Evolutionary conservation across 2,888 invertebrate genomes (phyloP), one percentile per base, ranked within the genome.

Genomic region (Notodonta ziczac): DNA sequence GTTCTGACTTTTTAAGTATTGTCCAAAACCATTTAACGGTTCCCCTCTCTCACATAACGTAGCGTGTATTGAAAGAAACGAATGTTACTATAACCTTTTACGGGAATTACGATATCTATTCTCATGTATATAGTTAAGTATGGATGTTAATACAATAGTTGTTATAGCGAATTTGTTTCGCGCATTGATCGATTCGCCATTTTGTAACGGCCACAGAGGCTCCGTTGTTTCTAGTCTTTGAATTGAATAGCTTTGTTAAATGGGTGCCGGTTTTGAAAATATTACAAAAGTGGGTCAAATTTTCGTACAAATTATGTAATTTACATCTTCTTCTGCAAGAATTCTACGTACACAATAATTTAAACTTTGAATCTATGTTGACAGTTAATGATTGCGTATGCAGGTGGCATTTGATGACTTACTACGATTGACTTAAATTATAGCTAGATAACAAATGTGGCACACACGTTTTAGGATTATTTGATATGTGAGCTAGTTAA

Each of bases 81-180:
- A 35, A 51, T 58, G 51, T 48, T 50, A 59, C 57, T 57, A 39
- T 48, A 59, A 54, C 59, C 62, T 59, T 59, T 59, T 46, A 59
- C 59, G 57, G 59, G 13, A 12, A 62, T 62, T 62, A 59, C 9
- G 57, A 35, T 32, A 14, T 50, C 32, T 10, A 52, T 52, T 52
- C 32, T 32, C 24, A 52, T 56, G 51, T 12, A 62, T 61, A 63
- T 63, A 55, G 56, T 58, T 60, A 51, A 58, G 53, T 56, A 54
- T 65, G 60, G 63, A 63, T 60, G 64, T 60, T 55, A 66, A 69
- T 64, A 69, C 57, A 66, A 66, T 58, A 44, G 60, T 57, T 58
- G 59, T 56, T 61, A 58, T 59, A 60, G 53, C 2, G n/a, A 13
- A 61, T 66, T 63, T 40, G 61, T 61, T 44, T 54, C 66, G 61